phyloP scores from a whole-genome alignment of 2,113 vertebrate species.

The Thymallus thymallus region DNA sequence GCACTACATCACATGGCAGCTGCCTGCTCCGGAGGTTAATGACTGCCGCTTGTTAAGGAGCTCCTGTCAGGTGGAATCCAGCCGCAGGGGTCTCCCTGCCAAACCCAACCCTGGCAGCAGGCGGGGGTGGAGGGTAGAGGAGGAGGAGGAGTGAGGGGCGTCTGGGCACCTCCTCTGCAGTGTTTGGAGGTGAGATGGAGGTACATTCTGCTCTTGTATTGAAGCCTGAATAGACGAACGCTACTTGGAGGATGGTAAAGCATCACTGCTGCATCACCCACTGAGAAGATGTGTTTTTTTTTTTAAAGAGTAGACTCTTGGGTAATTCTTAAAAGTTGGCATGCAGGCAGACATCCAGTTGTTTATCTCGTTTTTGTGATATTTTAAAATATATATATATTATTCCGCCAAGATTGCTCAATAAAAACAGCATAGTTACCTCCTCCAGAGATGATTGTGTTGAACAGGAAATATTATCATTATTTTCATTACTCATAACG shows the following conservation, averaged over 20 bases:
- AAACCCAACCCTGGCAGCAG: conserved; percentile 49
- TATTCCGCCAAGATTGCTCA: conserved; percentile 1
- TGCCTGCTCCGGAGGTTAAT: conserved; percentile 77
- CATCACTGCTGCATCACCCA: too few species aligned
- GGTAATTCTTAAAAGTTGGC: too few species aligned
- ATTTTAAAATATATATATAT: not conserved
- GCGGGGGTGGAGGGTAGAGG: conserved; percentile 36
- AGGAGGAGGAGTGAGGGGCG: conserved; percentile 3
- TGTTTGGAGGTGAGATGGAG: conserved; percentile 5
- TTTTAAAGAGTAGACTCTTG: too few species aligned
- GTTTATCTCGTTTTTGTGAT: not conserved
- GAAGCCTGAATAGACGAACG: not conserved
- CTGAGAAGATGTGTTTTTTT: too few species aligned
- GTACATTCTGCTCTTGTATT: not conserved
- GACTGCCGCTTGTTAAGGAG: conserved; percentile 78
- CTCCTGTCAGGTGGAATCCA: conserved; percentile 77
- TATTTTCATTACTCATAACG: not conserved
- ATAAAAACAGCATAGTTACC: not conserved
- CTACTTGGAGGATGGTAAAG: not conserved
- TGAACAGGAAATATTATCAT: conserved; percentile 11
- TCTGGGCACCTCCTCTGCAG: conserved; percentile 6
- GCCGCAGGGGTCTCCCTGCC: conserved; percentile 61
- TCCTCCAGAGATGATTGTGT: not conserved
- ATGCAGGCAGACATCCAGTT: too few species aligned
- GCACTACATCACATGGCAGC: conserved; percentile 76